These are phyloP conservation scores for Bombus ignitus DNA, from an alignment of 1,140 invertebrate genomes.

Conservation along the genomic window DNA sequence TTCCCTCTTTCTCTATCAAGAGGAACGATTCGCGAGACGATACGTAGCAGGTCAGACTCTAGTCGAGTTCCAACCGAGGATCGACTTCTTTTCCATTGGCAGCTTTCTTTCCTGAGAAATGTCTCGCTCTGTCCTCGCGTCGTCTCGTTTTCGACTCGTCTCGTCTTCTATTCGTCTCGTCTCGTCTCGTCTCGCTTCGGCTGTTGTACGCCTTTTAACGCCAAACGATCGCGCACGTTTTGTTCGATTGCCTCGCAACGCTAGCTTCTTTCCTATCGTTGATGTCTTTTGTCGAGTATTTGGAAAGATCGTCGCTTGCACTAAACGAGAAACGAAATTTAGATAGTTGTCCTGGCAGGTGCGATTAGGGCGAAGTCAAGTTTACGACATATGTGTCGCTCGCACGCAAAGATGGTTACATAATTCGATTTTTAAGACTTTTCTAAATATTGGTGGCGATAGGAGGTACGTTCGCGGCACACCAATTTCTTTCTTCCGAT, in stretches of 20 bases:
- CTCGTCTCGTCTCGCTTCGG: neutral
- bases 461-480: neutral
- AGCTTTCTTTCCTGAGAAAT: conserved; percentile 75
- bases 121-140: conserved; percentile 52
- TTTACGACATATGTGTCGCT: no score
- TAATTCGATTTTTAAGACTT: no score
- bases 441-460: no score
- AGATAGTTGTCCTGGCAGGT: no score
- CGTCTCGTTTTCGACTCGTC: neutral
- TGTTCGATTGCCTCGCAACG: neutral
- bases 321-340: no score
- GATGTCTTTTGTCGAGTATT: neutral
- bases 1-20: conserved; percentile 19
- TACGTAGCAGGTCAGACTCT: conserved; percentile 54
- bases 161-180: neutral
- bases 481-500: neutral
- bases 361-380: no score
- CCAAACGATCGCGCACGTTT: neutral
- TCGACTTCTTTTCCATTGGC: conserved; percentile 70
- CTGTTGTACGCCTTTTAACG: neutral
- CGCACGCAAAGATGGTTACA: no score
- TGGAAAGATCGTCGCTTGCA: no score
- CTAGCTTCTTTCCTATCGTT: neutral
- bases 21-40: conserved; percentile 3
- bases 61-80: conserved; percentile 61